Percentiles rank a stretch among this genome's conserved stretches.
Evolutionary conservation across 2,888 invertebrate species (phyloP).

Genomic region (Rhogogaster chlorosoma): DNA sequence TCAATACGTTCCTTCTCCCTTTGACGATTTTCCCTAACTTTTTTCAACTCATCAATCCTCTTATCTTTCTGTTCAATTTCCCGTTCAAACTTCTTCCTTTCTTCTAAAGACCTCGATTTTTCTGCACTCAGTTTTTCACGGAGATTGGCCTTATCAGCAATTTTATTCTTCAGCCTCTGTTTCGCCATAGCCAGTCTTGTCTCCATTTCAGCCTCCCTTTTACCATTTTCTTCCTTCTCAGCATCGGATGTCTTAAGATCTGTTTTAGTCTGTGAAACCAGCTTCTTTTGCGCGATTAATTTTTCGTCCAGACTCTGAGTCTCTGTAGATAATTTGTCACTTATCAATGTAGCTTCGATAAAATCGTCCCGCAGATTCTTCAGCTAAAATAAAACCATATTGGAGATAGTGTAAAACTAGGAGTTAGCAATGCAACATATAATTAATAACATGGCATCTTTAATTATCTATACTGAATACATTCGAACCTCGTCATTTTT

Average conservation of each 20-base stretch:
- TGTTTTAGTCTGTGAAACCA: not conserved
- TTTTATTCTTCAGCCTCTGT: conserved; percentile 50
- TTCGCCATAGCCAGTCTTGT: conserved; percentile 52
- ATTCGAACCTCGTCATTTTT: conserved; percentile 41
- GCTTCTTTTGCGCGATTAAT: conserved; percentile 40
- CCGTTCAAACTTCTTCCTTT: conserved; percentile 33
- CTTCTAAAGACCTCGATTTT: conserved; percentile 10
- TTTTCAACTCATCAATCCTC: not conserved
- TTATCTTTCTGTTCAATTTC: conserved; percentile 47
- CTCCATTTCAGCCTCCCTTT: conserved; percentile 52
- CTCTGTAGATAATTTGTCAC: conserved; percentile 29
- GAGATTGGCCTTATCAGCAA: conserved; percentile 43
- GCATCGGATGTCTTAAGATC: not conserved
- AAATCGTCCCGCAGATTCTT: not conserved
- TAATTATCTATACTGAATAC: not conserved
- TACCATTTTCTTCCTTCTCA: conserved; percentile 48
- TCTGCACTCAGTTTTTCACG: not conserved
- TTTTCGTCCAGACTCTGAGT: conserved; percentile 43
- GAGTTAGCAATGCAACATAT: not conserved
- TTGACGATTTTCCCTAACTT: not conserved
- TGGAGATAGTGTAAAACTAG: not conserved
- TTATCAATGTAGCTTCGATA: not conserved
- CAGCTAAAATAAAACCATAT: not conserved
- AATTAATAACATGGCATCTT: not conserved
- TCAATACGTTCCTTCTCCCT: not conserved